These are phyloP conservation scores for Ursus arctos DNA, from an alignment of 2,113 vertebrate genomes.

Conservation along the genomic window DNA sequence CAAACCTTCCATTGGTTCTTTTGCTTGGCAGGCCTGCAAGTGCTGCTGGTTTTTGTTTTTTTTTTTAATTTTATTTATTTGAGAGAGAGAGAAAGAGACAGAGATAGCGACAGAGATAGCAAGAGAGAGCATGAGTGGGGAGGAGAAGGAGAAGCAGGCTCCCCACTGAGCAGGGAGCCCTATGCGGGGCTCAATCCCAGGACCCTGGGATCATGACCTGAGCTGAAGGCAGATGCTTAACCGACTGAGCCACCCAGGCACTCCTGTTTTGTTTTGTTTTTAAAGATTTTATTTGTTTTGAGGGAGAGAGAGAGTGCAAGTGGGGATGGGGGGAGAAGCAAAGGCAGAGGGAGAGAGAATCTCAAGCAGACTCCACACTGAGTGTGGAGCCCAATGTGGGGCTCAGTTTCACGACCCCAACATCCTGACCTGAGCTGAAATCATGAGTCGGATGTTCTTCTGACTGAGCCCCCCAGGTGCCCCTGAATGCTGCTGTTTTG, in stretches of 20 bases:
- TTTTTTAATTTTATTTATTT: neutral
- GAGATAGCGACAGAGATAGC: neutral
- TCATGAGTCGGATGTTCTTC: neutral
- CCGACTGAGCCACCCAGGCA: neutral
- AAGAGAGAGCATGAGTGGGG: neutral
- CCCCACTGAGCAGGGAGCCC: neutral
- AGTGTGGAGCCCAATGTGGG: neutral
- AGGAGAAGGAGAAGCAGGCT: neutral
- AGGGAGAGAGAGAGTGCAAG: neutral
- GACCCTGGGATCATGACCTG: neutral
- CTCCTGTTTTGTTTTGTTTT: too few relatives aligned
- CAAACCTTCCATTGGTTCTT: neutral
- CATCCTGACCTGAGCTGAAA: neutral
- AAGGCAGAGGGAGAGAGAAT: neutral
- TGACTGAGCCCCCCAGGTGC: neutral
- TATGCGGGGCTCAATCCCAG: neutral
- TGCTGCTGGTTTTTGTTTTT: neutral
- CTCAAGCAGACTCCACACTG: neutral
- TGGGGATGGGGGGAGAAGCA: neutral
- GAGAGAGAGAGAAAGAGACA: neutral
- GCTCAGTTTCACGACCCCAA: neutral
- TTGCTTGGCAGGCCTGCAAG: neutral
- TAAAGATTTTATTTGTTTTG: neutral
- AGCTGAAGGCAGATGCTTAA: neutral
- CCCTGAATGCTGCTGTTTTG: neutral